These are phyloP conservation scores for Bellardia pandia DNA, from an alignment of 2,888 invertebrate genomes.

Conservation along the genomic window DNA sequence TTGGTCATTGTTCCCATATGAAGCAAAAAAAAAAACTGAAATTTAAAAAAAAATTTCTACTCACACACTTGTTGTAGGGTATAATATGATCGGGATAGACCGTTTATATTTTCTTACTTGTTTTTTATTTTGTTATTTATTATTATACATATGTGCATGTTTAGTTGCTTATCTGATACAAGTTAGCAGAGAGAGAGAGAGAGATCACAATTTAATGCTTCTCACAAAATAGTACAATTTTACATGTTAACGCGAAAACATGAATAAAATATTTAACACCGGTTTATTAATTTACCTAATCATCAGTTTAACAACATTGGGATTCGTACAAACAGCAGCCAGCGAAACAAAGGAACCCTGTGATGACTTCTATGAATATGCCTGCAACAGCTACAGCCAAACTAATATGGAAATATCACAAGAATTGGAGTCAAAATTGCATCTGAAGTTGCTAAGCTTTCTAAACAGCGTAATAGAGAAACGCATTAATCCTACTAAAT, in stretches of 20 bases:
- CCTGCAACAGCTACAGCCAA: not conserved
- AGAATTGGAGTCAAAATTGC: not conserved
- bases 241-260: not conserved
- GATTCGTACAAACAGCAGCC: too few relatives aligned
- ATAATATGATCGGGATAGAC: too few relatives aligned
- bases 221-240: not conserved
- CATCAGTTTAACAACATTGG: too few relatives aligned
- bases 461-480: constrained; percentile 73
- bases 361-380: not conserved
- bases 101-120: too few relatives aligned
- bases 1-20: too few relatives aligned
- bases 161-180: too few relatives aligned
- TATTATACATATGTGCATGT: not conserved
- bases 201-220: too few relatives aligned
- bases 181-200: too few relatives aligned
- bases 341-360: not conserved
- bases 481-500: not conserved
- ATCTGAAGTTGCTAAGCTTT: constrained; percentile 59
- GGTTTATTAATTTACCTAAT: not conserved
- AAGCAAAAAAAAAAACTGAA: too few relatives aligned
- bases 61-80: too few relatives aligned
- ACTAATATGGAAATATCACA: not conserved
- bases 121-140: too few relatives aligned
- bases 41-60: too few relatives aligned
- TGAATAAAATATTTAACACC: not conserved